These are phyloP conservation scores for Prionchulus punctatus DNA, from an alignment of 2,888 invertebrate genomes.

Conservation along the genomic window DNA sequence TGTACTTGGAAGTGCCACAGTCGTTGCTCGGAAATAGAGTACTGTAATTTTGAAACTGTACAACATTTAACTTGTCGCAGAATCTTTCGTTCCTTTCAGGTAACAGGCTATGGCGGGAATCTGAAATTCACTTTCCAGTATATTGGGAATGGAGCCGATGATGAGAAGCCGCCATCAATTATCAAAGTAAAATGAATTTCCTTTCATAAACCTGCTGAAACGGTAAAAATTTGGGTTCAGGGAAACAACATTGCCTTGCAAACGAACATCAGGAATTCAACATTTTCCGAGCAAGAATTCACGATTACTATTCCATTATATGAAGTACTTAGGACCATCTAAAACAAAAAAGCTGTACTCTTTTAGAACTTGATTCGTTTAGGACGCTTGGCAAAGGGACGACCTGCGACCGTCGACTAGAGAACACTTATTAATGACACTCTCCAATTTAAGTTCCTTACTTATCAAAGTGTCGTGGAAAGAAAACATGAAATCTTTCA, in stretches of 20 bases:
- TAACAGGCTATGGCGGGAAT: constrained; percentile 74
- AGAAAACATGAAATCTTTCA: not conserved
- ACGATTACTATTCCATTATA: constrained; percentile 19
- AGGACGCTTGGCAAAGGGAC: constrained; percentile 45
- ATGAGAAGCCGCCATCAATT: constrained; percentile 22
- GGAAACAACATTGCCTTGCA: constrained; percentile 29
- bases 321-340: no score
- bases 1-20: constrained; percentile 66
- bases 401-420: constrained; percentile 64
- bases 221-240: constrained; percentile 16
- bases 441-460: constrained; percentile 66
- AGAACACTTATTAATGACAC: constrained; percentile 66
- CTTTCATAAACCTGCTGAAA: no score
- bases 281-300: constrained; percentile 24
- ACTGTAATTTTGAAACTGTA: constrained; percentile 11
- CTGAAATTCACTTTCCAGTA: constrained; percentile 52
- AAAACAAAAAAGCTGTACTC: no score
- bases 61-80: not conserved
- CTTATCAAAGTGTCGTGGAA: constrained; percentile 55
- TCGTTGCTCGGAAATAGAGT: constrained; percentile 68
- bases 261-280: constrained; percentile 19
- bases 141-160: constrained; percentile 17
- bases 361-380: no score
- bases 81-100: constrained; percentile 37
- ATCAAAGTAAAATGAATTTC: no score